These are phyloP conservation scores for Drosophila monieri DNA, from an alignment of 2,888 invertebrate species.

Conservation along the genomic window DNA sequence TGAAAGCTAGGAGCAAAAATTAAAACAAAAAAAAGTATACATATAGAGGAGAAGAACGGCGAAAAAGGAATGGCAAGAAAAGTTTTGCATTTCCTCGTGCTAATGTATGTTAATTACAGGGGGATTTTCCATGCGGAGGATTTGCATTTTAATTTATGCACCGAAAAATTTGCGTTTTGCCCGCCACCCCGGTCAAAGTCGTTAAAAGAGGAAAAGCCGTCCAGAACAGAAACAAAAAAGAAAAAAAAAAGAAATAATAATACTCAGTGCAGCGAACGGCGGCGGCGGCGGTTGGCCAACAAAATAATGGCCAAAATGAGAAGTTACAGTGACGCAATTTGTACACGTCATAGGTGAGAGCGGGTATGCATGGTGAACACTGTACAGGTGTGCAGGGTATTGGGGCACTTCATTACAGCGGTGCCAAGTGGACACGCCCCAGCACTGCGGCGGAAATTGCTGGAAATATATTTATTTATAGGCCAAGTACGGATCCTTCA, in stretches of 20 bases:
- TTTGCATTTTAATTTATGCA: constrained; percentile 81
- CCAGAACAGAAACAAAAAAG: constrained; percentile 38
- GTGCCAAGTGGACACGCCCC: constrained; percentile 47
- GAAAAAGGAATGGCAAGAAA: constrained; percentile 49
- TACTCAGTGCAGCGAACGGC: constrained; percentile 10
- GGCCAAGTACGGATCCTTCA: constrained; percentile 30
- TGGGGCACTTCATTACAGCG: constrained; percentile 45
- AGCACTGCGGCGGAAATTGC: constrained; percentile 42
- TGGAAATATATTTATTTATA: constrained; percentile 49
- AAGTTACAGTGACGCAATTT: constrained; percentile 64
- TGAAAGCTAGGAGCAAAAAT: constrained; percentile 20
- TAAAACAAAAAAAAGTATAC: constrained; percentile 12
- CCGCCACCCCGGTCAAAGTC: constrained; percentile 50
- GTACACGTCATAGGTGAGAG: constrained; percentile 42
- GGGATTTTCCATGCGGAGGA: constrained; percentile 78
- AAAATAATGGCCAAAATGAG: constrained; percentile 67
- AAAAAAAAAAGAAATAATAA: constrained; percentile 16
- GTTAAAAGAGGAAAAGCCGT: constrained; percentile 46
- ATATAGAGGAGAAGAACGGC: constrained; percentile 11
- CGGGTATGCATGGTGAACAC: constrained; percentile 27
- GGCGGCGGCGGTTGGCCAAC: constrained; percentile 18
- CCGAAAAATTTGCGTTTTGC: constrained; percentile 71
- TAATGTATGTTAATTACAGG: constrained; percentile 84
- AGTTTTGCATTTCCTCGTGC: constrained; percentile 80
- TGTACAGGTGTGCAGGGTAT: constrained; percentile 10